These are phyloP conservation scores for Malthinus seriepunctatus DNA, from an alignment of 2,888 invertebrate genomes.

Conservation along the genomic window DNA sequence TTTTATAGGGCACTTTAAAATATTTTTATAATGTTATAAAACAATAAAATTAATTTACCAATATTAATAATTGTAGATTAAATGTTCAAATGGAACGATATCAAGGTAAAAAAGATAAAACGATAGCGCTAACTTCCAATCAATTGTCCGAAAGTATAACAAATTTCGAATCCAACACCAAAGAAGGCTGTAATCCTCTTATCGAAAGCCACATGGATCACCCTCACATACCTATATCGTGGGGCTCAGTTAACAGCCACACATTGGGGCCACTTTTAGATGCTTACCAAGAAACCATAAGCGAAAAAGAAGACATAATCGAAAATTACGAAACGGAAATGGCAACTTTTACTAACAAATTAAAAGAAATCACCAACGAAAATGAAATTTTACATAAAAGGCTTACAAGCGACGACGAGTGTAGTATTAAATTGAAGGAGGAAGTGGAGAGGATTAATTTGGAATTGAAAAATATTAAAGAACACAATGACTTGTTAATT, in stretches of 20 bases:
- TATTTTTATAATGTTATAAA: background rate
- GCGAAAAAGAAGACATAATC: slow-evolving; percentile 75
- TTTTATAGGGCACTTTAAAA: too few species aligned
- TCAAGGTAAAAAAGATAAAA: slow-evolving; percentile 63
- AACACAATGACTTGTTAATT: slow-evolving; percentile 55
- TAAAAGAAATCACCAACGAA: slow-evolving; percentile 71
- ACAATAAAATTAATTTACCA: background rate
- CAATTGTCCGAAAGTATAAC: slow-evolving; percentile 18
- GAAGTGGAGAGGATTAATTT: slow-evolving; percentile 54
- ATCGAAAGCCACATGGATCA: slow-evolving; percentile 49
- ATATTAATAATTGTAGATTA: slow-evolving; percentile 54
- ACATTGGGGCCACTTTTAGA: slow-evolving; percentile 73
- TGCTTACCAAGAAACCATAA: slow-evolving; percentile 77
- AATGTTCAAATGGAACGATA: slow-evolving; percentile 78
- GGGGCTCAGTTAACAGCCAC: slow-evolving; percentile 64
- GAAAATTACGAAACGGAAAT: slow-evolving; percentile 72
- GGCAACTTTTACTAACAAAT: slow-evolving; percentile 69
- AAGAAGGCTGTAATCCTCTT: slow-evolving; percentile 29
- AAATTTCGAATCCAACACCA: slow-evolving; percentile 24
- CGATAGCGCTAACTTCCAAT: background rate
- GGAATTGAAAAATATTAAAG: slow-evolving; percentile 48
- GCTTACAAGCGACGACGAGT: slow-evolving; percentile 55
- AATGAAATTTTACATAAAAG: slow-evolving; percentile 66
- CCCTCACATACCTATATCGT: slow-evolving; percentile 55
- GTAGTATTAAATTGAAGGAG: slow-evolving; percentile 53